These are phyloP conservation scores for Ceratoteleas bidentatus DNA, from an alignment of 1,140 invertebrate genomes.

Conservation along the genomic window DNA sequence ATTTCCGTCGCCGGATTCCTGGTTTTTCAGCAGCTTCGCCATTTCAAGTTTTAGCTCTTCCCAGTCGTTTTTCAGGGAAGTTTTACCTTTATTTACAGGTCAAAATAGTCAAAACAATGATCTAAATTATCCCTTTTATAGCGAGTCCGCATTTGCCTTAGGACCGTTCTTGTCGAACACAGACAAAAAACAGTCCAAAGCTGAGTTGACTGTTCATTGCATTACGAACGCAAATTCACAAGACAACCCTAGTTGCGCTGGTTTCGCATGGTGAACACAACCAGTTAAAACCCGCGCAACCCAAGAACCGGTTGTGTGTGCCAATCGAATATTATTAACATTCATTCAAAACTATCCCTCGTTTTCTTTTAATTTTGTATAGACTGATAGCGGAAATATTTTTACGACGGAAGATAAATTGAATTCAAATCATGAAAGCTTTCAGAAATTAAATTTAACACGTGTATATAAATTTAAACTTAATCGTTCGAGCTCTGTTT, in stretches of 20 bases:
- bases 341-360: too few species aligned
- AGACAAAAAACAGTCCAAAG: not conserved
- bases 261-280: constrained; percentile 2
- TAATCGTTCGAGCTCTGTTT: too few species aligned
- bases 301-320: not conserved
- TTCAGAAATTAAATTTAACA: too few species aligned
- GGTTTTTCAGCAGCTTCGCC: not conserved
- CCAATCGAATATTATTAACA: too few species aligned
- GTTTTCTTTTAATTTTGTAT: too few species aligned
- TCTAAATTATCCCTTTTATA: not conserved
- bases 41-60: constrained; percentile 1
- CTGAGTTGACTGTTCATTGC: not conserved
- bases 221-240: not conserved
- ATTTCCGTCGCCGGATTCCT: not conserved
- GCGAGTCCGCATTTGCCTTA: not conserved
- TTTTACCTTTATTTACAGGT: not conserved
- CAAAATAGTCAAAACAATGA: not conserved
- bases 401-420: too few species aligned
- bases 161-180: not conserved
- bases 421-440: too few species aligned
- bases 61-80: not conserved
- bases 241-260: not conserved
- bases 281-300: not conserved
- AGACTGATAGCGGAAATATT: too few species aligned
- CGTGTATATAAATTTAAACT: too few species aligned